These are phyloP conservation scores for Clangula hyemalis DNA, from an alignment of 2,797 vertebrate species.

Conservation along the genomic window DNA sequence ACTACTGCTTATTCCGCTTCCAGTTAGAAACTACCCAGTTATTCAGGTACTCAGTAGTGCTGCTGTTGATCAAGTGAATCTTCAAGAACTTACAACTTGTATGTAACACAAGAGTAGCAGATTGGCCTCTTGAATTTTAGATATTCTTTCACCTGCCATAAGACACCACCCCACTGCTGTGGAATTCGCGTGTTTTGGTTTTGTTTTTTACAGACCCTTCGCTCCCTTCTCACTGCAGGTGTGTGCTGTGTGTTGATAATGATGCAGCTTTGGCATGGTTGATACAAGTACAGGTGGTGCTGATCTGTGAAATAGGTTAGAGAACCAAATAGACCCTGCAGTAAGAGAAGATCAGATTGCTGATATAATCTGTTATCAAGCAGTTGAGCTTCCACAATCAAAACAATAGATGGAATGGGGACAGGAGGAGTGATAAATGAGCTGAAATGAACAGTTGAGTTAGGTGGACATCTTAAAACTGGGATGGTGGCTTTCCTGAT, in stretches of 20 bases:
- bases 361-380: neutral
- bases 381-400: constrained; percentile 4
- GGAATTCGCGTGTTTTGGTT: neutral
- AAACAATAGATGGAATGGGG: constrained; percentile 1
- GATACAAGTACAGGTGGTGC: neutral
- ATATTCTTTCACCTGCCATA: neutral
- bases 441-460: neutral
- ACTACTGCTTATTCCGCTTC: neutral
- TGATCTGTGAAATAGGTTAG: neutral
- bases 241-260: neutral
- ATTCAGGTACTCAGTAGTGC: neutral
- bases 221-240: neutral
- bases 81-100: neutral
- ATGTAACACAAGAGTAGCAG: neutral
- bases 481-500: neutral
- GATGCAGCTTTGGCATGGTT: neutral
- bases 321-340: neutral
- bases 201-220: neutral
- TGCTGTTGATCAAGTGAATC: neutral
- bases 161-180: neutral
- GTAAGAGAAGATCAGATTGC: neutral
- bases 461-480: constrained; percentile 19
- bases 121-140: neutral
- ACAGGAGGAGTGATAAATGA: neutral
- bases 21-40: neutral